Conservation (phyloP, 1,140 invertebrate genomes). For the Bombus sibiricus region DNA sequence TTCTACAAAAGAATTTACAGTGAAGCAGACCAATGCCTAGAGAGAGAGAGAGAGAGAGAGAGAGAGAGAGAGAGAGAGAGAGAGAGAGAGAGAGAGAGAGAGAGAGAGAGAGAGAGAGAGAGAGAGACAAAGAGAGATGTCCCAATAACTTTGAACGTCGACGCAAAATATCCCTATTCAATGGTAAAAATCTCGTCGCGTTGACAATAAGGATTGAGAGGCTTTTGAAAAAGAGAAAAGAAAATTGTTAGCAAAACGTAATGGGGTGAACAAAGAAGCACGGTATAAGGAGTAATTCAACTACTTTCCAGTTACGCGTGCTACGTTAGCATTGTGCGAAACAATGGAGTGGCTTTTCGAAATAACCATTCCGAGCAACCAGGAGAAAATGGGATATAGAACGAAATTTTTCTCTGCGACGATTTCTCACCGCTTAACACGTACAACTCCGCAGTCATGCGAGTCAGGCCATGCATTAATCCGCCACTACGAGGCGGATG, state of each 20-base stretch:
- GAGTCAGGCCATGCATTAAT: neutral
- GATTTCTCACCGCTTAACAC: neutral
- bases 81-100: too few species aligned
- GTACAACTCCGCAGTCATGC: neutral
- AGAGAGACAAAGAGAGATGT: neutral
- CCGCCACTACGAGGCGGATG: neutral
- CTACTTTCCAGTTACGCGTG: neutral
- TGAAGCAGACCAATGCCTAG: neutral
- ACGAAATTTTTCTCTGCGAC: neutral
- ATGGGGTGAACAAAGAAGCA: neutral
- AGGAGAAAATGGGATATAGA: neutral
- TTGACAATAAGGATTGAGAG: neutral
- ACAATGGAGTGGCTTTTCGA: conserved; percentile 5
- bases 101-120: too few species aligned
- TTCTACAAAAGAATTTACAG: neutral
- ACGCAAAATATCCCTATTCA: neutral
- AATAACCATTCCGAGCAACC: neutral
- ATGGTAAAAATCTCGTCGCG: neutral
- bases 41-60: too few species aligned
- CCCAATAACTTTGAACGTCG: too few species aligned
- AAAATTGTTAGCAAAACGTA: neutral
- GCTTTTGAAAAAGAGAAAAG: neutral
- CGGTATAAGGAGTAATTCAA: conserved; percentile 1
- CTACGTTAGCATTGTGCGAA: neutral
- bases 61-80: too few species aligned